Evolutionary conservation across 2,888 invertebrate genomes (phyloP), one percentile per base, ranked within the genome.

Genomic region (Smittia sp.): DNA sequence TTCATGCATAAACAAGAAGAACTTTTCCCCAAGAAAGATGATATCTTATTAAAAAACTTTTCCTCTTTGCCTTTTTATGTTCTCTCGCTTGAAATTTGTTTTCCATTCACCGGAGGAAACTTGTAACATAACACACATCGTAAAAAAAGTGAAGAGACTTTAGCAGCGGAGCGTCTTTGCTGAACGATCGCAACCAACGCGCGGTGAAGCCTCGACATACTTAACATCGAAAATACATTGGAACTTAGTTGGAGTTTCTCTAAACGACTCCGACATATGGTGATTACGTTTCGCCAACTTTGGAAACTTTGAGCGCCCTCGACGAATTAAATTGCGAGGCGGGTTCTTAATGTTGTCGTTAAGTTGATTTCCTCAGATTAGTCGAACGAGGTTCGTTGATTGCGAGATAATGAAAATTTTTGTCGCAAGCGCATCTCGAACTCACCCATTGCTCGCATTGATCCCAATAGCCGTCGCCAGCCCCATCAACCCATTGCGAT

Each of bases 371-470:
- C 58, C 18, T 4, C 18, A 18, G 6, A 20, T 58, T 18, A 58
- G 6, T 3, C 22, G 18, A 58, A 18, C n/a, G 11, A 11, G 46
- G n/a, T 11, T 46, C 46, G 46, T 46, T 46, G 46, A 46, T 2
- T 6, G 15, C 46, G 15, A 46, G 46, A 46, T 46, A 46, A 58
- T 58, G 15, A 58, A 22, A 58, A 9, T 58, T 58, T 18, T 20
- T 2, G 52, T 13, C n/a, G 11, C 39, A 39, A 7, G 7, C 13
- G 9, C 15, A 52, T 52, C 13, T 52, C n/a, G 15, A 63, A 63
- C 79, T 76, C 79, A 79, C 79, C 79, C 79, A 79, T 76, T 79
- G 78, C 74, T 78, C 78, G 75, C 78, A 78, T 77, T 79, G 79
- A 77, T 78, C 78, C 79, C 79, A 79, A 76, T 79, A 79, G 75